phyloP scores from a whole-genome alignment of 2,113 vertebrate genomes.

The Pogonocichla stellata region DNA sequence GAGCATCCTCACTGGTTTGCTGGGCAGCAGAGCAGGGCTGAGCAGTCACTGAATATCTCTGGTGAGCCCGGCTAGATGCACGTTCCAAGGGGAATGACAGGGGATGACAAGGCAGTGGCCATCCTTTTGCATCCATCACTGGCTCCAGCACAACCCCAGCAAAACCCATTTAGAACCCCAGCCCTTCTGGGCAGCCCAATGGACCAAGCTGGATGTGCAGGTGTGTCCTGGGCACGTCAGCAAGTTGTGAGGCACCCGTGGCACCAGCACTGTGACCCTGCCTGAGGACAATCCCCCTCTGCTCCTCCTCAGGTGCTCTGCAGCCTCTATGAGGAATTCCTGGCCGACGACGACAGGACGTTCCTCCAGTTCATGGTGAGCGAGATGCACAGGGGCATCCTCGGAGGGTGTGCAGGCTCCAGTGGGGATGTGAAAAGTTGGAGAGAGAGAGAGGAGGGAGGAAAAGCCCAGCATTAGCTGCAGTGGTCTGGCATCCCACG shows the following conservation, averaged over 20 bases:
- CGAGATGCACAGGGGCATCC: neutral
- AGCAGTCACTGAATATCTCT: neutral
- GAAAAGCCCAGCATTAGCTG: neutral
- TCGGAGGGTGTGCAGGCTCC: accelerated
- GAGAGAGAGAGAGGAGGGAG: neutral
- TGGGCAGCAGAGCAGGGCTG: neutral
- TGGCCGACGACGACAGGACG: constrained; percentile 61
- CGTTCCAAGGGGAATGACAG: neutral
- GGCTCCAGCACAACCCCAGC: neutral
- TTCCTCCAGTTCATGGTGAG: constrained; percentile 75
- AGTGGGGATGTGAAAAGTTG: neutral
- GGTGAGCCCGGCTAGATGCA: neutral
- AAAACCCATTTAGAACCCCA: neutral
- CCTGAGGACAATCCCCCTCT: neutral
- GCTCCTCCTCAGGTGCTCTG: constrained; percentile 67
- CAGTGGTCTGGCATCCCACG: accelerated
- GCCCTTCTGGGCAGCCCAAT: neutral
- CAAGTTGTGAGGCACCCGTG: neutral
- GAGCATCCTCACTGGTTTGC: neutral
- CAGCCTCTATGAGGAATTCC: constrained; percentile 65
- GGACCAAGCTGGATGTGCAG: neutral
- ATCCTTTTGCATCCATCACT: neutral
- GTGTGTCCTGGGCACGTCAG: accelerated
- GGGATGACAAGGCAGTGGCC: neutral
- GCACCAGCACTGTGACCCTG: neutral